Conservation (phyloP, 2,797 vertebrate species). For the Ispidina lecontei region DNA sequence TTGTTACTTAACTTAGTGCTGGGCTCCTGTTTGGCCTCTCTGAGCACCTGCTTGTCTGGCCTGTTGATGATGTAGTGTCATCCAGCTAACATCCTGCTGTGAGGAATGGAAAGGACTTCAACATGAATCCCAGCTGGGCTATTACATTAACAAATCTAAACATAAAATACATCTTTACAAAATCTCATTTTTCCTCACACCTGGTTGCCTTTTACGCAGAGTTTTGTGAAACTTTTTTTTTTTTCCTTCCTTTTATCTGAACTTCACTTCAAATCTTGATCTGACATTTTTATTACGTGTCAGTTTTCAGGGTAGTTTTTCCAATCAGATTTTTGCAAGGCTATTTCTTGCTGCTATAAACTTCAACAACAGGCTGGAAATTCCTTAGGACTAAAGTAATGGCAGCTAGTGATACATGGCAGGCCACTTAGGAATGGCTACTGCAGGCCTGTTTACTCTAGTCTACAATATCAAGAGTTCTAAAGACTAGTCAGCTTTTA, state of each 20-base stretch:
- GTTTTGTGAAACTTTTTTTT: background rate
- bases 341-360: constrained; percentile 6
- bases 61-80: background rate
- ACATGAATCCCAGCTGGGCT: background rate
- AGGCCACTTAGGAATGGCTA: background rate
- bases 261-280: background rate
- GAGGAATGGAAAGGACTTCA: background rate
- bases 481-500: background rate
- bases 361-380: background rate
- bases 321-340: background rate
- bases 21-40: background rate
- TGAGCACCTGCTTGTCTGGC: background rate
- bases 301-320: background rate
- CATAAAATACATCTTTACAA: background rate
- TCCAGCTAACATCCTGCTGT: background rate
- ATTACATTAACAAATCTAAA: background rate
- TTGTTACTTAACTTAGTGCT: background rate
- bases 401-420: background rate
- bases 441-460: background rate
- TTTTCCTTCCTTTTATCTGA: background rate
- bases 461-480: background rate
- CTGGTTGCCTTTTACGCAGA: background rate
- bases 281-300: background rate
- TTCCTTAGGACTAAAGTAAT: background rate
- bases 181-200: background rate